These are phyloP conservation scores for Troides oblongomaculatus DNA, from an alignment of 2,888 invertebrate genomes.

Conservation along the genomic window DNA sequence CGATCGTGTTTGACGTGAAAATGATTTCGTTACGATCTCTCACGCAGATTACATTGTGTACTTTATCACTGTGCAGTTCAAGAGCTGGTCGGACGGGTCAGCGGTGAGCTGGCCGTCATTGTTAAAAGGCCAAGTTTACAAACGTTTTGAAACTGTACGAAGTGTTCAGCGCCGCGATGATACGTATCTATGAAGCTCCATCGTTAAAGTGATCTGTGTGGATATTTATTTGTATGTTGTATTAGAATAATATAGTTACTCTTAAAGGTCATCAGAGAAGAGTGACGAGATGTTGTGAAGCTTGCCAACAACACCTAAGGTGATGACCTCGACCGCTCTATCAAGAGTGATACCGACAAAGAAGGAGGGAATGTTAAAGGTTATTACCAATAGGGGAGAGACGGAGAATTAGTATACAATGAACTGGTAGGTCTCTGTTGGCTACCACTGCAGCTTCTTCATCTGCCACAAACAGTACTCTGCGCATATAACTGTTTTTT, in stretches of 20 bases:
- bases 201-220: constrained; percentile 9
- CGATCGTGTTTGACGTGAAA: constrained; percentile 52
- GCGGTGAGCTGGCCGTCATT: constrained; percentile 28
- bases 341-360: no score
- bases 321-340: no score
- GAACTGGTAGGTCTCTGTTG: no score
- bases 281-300: no score
- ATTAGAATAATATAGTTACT: not conserved
- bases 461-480: no score
- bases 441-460: no score
- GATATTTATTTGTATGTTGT: not conserved
- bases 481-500: no score
- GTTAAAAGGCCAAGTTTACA: constrained; percentile 31
- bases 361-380: not conserved
- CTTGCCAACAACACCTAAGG: no score
- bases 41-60: constrained; percentile 42
- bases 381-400: no score
- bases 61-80: constrained; percentile 42
- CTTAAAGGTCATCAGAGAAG: no score
- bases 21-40: constrained; percentile 55
- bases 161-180: constrained; percentile 28
- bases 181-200: constrained; percentile 20
- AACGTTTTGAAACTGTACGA: constrained; percentile 26
- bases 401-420: no score
- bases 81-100: constrained; percentile 53